These are phyloP conservation scores for Adrianichthys oophorus DNA, from an alignment of 2,797 vertebrate genomes.

Conservation along the genomic window DNA sequence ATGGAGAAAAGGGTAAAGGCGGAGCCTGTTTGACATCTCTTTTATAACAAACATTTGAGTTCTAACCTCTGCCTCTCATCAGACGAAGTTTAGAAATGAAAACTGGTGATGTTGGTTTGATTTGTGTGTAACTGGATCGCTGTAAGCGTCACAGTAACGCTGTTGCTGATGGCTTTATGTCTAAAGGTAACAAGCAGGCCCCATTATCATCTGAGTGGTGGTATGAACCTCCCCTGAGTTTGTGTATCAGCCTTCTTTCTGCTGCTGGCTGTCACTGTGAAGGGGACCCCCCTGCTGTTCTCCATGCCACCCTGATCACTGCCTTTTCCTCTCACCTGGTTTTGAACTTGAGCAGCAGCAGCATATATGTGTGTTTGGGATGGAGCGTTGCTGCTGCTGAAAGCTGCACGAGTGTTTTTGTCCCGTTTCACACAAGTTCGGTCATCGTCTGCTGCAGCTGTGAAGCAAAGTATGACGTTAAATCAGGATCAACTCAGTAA, in stretches of 20 bases:
- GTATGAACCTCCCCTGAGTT: slow-evolving; percentile 89
- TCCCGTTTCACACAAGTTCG: slow-evolving; percentile 12
- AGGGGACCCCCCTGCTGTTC: slow-evolving; percentile 46
- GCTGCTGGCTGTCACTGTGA: slow-evolving; percentile 84
- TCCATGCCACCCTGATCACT: slow-evolving; percentile 63
- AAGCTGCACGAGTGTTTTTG: slow-evolving; percentile 40
- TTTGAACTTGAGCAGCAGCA: slow-evolving; percentile 50
- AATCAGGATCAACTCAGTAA: no score
- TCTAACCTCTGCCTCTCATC: slow-evolving; percentile 18
- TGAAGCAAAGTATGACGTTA: background rate
- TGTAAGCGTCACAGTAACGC: slow-evolving; percentile 58
- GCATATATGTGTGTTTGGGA: slow-evolving; percentile 39
- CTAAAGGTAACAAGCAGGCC: slow-evolving; percentile 97
- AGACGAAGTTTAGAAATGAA: slow-evolving; percentile 15
- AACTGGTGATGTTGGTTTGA: slow-evolving; percentile 1
- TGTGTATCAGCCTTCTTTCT: slow-evolving; percentile 73
- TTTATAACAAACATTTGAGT: no score
- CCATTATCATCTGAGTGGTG: slow-evolving; percentile 92
- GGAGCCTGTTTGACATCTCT: background rate
- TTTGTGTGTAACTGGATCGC: slow-evolving; percentile 8
- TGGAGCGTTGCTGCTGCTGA: slow-evolving; percentile 2
- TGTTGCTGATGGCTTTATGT: slow-evolving; percentile 85
- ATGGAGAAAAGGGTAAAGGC: slow-evolving; percentile 98
- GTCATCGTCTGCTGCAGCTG: slow-evolving; percentile 20
- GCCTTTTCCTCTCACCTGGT: slow-evolving; percentile 48